Conservation (phyloP, 1,140 invertebrate species). For the Portunus trituberculatus region DNA sequence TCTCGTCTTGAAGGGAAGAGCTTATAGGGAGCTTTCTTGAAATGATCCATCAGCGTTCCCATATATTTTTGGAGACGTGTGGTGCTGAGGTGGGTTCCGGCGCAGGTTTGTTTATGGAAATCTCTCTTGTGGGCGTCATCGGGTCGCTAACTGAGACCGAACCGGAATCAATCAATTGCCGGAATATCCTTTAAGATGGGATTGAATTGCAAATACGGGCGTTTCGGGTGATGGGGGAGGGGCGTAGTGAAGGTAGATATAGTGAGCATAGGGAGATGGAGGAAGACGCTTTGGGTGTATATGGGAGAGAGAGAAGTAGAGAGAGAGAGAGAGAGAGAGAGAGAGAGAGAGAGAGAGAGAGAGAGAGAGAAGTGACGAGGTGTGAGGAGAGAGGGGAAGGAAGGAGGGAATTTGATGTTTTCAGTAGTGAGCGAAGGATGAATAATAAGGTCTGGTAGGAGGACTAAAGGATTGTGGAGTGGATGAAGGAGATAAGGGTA, state of each 20-base stretch:
- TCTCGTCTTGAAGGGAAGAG: too few species aligned
- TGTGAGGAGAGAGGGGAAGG: background rate
- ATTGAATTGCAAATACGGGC: slow-evolving; percentile 11
- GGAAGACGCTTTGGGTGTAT: too few species aligned
- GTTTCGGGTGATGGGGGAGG: background rate
- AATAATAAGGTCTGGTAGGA: background rate
- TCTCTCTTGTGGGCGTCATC: background rate
- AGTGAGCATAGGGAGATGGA: too few species aligned
- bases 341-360: background rate
- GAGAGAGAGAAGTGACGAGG: background rate
- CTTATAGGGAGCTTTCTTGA: background rate
- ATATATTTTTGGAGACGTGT: background rate
- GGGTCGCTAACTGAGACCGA: background rate
- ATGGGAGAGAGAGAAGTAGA: too few species aligned
- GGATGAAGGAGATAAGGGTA: too few species aligned
- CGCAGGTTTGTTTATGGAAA: background rate
- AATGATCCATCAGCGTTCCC: background rate
- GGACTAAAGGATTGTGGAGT: background rate
- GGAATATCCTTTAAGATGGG: background rate
- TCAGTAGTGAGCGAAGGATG: background rate
- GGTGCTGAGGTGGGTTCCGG: background rate
- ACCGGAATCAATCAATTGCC: slow-evolving; percentile 20
- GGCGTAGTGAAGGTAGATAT: too few species aligned
- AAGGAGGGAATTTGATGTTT: background rate
- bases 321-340: background rate